A percentile compares a stretch with the other conserved stretches of the same genome.
Conservation (phyloP, 1,140 invertebrate species). For the Microplitis demolitor region DNA sequence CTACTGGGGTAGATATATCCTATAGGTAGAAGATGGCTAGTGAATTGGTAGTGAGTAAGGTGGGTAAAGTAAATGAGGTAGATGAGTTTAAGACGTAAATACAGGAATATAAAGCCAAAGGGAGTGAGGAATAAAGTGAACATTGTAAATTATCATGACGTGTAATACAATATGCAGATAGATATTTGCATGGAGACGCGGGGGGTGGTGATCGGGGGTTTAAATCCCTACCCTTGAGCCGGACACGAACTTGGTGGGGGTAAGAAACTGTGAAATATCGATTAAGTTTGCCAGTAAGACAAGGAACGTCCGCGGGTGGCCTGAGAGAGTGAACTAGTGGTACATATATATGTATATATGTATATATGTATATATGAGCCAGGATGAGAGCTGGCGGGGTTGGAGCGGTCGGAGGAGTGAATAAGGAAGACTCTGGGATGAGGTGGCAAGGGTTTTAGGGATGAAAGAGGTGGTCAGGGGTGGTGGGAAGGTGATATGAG, state of each 20-base stretch:
- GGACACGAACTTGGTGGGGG: slow-evolving; percentile 58
- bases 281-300: slow-evolving; percentile 64
- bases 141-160: slow-evolving; percentile 49
- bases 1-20: too few species aligned
- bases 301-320: slow-evolving; percentile 59
- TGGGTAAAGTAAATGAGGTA: neutral
- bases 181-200: slow-evolving; percentile 45
- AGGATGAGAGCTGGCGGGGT: too few species aligned
- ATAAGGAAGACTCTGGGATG: neutral
- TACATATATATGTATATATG: neutral
- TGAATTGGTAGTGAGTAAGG: too few species aligned
- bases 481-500: slow-evolving; percentile 59
- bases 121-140: slow-evolving; percentile 7
- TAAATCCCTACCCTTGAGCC: slow-evolving; percentile 46
- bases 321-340: neutral
- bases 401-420: slow-evolving; percentile 16
- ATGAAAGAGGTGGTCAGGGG: slow-evolving; percentile 43
- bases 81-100: neutral
- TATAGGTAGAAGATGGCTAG: too few species aligned
- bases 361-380: neutral
- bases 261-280: slow-evolving; percentile 65
- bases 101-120: neutral
- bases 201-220: slow-evolving; percentile 25
- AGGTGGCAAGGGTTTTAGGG: slow-evolving; percentile 32
- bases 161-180: slow-evolving; percentile 56